These are phyloP conservation scores for Spisula subtruncata DNA, from an alignment of 2,888 invertebrate genomes.

Conservation along the genomic window DNA sequence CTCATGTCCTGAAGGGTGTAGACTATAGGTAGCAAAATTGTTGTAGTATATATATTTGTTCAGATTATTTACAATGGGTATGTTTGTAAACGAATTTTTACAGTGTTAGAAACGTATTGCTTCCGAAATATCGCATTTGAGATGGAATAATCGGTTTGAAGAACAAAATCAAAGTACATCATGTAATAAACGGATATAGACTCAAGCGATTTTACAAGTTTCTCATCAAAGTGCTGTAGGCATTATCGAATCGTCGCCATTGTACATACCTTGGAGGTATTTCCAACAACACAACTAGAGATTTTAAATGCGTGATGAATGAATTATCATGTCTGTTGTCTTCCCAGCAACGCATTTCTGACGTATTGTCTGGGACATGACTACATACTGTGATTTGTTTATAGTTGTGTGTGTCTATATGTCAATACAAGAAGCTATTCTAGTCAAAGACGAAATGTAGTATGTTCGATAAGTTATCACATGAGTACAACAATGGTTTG, in stretches of 20 bases:
- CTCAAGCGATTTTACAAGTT: background rate
- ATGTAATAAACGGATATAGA: background rate
- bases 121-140: no score
- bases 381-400: background rate
- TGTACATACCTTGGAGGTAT: background rate
- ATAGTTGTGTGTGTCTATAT: background rate
- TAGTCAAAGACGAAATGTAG: background rate
- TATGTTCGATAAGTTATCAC: background rate
- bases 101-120: no score
- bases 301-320: background rate
- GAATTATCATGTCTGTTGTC: background rate
- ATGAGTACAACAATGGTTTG: background rate
- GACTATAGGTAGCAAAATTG: no score
- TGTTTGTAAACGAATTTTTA: no score
- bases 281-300: background rate
- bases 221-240: background rate
- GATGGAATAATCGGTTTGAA: background rate
- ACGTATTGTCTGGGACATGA: background rate
- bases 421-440: background rate
- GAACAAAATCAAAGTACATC: background rate
- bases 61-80: no score
- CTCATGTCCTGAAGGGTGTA: no score
- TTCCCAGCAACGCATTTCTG: background rate
- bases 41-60: no score
- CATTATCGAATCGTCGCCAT: background rate